A percentile compares a stretch with the other conserved stretches of the same genome.
Evolutionary conservation across 2,113 vertebrate genomes (phyloP).

Genomic region (Scatophagus argus): DNA sequence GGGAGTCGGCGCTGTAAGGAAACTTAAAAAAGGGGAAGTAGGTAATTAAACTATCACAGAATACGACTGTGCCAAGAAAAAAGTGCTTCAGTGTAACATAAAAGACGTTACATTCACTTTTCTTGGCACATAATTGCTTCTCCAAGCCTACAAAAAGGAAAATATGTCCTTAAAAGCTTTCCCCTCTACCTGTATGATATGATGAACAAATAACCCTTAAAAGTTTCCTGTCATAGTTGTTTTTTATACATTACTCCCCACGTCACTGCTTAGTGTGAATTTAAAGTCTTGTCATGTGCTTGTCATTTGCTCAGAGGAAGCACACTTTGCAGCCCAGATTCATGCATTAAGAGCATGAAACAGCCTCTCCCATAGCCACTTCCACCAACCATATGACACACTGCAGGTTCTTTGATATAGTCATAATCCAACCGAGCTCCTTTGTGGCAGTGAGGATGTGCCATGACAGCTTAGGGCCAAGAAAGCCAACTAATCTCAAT

Average conservation of each 20-base stretch:
- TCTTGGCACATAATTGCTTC: slow-evolving; percentile 6
- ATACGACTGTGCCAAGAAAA: background rate
- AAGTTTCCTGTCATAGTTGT: background rate
- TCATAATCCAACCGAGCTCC: background rate
- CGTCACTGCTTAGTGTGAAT: background rate
- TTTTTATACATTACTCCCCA: background rate
- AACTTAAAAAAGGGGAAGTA: background rate
- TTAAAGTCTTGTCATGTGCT: slow-evolving; percentile 1
- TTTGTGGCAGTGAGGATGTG: background rate
- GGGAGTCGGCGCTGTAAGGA: background rate
- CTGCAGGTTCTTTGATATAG: background rate
- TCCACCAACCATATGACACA: background rate
- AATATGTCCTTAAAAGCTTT: background rate
- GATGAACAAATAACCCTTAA: background rate
- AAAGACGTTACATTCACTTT: background rate
- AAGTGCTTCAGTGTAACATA: background rate
- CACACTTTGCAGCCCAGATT: background rate
- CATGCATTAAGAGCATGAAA: slow-evolving; percentile 8
- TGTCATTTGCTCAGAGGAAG: background rate
- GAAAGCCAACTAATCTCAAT: background rate
- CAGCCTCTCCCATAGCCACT: background rate
- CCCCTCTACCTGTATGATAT: background rate
- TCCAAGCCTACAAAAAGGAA: background rate
- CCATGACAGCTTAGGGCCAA: background rate
- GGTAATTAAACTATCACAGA: slow-evolving; percentile 20